phyloP scores from a whole-genome alignment of 2,113 vertebrate genomes.

The Chloebia gouldiae region DNA sequence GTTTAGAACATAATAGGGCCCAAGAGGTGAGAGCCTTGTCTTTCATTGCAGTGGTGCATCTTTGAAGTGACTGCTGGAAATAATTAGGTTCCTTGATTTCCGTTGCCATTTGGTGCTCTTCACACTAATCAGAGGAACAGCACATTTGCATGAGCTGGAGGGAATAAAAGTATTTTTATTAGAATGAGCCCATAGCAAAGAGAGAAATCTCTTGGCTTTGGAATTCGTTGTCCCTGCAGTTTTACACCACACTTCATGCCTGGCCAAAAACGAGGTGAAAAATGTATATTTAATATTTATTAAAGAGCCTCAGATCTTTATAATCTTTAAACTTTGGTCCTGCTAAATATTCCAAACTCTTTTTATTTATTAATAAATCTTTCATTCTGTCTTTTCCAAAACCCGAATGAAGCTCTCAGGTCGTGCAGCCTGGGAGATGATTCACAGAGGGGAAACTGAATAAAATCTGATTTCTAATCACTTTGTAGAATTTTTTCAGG shows the following conservation, averaged over 20 bases:
- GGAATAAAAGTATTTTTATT: slow-evolving; percentile 24
- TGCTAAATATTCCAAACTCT: slow-evolving; percentile 71
- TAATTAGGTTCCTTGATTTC: slow-evolving; percentile 69
- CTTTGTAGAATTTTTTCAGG: slow-evolving; percentile 31
- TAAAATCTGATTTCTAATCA: slow-evolving; percentile 53
- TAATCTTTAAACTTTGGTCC: slow-evolving; percentile 71
- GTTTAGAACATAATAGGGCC: slow-evolving; percentile 64
- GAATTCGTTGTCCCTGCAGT: slow-evolving; percentile 16
- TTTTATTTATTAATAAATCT: slow-evolving; percentile 73
- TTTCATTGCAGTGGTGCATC: slow-evolving; percentile 57
- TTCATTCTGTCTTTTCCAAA: slow-evolving; percentile 59
- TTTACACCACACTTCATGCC: neutral
- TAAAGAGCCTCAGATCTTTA: slow-evolving; percentile 62
- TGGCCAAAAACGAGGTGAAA: slow-evolving; percentile 30
- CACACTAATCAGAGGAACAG: slow-evolving; percentile 49
- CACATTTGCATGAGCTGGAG: slow-evolving; percentile 40
- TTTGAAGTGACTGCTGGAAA: slow-evolving; percentile 54
- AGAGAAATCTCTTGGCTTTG: slow-evolving; percentile 36
- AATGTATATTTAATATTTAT: slow-evolving; percentile 71
- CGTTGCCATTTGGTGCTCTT: slow-evolving; percentile 55
- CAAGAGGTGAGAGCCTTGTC: slow-evolving; percentile 55
- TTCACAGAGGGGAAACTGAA: slow-evolving; percentile 37
- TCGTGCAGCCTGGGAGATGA: slow-evolving; percentile 28
- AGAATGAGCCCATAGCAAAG: slow-evolving; percentile 4
- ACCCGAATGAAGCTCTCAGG: slow-evolving; percentile 4